phyloP scores from a whole-genome alignment of 2,888 invertebrate genomes.

The Acronicta aceris region DNA sequence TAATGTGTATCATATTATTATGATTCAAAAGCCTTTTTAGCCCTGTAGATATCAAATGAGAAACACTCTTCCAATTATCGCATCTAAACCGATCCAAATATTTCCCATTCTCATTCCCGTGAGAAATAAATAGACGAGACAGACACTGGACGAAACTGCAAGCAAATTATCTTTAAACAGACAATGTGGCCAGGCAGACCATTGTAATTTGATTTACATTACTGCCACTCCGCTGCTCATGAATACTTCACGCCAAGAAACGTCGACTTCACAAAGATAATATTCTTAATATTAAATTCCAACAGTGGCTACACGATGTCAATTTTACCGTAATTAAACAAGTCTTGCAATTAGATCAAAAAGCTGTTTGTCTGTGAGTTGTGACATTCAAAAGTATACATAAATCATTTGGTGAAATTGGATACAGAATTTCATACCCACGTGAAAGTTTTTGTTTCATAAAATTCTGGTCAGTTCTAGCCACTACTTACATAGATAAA shows the following conservation, averaged over 20 bases:
- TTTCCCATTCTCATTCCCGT: too few relatives aligned
- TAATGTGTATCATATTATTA: too few relatives aligned
- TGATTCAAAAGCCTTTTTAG: too few relatives aligned
- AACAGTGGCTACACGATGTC: conserved; percentile 4
- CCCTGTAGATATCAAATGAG: too few relatives aligned
- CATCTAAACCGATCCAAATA: too few relatives aligned
- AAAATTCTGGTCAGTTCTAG: background rate
- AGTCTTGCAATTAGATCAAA: background rate
- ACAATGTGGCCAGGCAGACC: background rate
- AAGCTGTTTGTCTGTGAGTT: background rate
- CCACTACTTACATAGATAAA: too few relatives aligned
- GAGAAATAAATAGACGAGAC: too few relatives aligned
- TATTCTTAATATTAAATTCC: conserved; percentile 4
- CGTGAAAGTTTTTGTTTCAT: conserved; percentile 2
- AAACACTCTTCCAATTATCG: too few relatives aligned
- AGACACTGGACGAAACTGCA: too few relatives aligned
- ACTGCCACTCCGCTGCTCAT: conserved; percentile 4
- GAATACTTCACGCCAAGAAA: conserved; percentile 1
- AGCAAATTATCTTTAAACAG: too few relatives aligned
- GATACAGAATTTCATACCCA: background rate
- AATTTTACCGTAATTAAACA: conserved; percentile 1
- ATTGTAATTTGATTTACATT: conserved; percentile 2
- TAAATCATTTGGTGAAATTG: conserved; percentile 5
- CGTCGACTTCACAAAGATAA: conserved; percentile 2
- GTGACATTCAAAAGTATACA: background rate